These are phyloP conservation scores for Disparrhopalites patrizii DNA, from an alignment of 2,888 invertebrate species.

Conservation along the genomic window DNA sequence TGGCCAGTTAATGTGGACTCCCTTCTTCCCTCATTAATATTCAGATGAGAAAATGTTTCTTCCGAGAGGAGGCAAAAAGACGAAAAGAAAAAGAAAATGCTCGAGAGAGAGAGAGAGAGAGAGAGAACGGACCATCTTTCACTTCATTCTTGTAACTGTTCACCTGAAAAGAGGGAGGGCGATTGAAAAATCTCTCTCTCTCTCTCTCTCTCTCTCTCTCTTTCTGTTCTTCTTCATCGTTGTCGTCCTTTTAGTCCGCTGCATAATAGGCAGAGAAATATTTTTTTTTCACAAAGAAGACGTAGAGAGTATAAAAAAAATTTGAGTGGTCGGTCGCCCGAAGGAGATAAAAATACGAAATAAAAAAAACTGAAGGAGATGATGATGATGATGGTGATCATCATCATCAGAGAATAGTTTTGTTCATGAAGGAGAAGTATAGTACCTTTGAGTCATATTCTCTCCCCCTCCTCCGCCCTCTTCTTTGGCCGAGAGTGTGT, in stretches of 20 bases:
- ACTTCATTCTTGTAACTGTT: background rate
- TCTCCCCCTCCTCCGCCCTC: no score
- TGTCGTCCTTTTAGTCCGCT: no score
- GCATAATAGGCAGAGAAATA: background rate
- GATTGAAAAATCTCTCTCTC: background rate
- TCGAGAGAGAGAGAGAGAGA: no score
- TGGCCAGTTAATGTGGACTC: slow-evolving; percentile 27
- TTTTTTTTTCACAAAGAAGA: background rate
- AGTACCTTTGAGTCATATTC: no score
- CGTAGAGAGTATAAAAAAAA: slow-evolving; percentile 8
- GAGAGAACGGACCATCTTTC: no score
- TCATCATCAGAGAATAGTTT: slow-evolving; percentile 6
- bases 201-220: no score
- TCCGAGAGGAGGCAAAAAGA: no score
- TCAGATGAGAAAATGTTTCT: slow-evolving; percentile 30
- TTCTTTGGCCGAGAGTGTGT: no score
- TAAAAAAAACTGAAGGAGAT: background rate
- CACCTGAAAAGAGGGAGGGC: background rate
- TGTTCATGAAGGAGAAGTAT: background rate
- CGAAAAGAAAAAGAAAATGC: no score
- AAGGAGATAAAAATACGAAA: slow-evolving; percentile 17
- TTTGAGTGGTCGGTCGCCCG: slow-evolving; percentile 15
- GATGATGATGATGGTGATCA: no score
- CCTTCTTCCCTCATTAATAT: slow-evolving; percentile 35
- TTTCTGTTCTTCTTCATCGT: no score